Percentiles rank a stretch among this genome's conserved stretches.
Conservation (phyloP, 2,888 invertebrate species). For the Drosophila koepferae region DNA sequence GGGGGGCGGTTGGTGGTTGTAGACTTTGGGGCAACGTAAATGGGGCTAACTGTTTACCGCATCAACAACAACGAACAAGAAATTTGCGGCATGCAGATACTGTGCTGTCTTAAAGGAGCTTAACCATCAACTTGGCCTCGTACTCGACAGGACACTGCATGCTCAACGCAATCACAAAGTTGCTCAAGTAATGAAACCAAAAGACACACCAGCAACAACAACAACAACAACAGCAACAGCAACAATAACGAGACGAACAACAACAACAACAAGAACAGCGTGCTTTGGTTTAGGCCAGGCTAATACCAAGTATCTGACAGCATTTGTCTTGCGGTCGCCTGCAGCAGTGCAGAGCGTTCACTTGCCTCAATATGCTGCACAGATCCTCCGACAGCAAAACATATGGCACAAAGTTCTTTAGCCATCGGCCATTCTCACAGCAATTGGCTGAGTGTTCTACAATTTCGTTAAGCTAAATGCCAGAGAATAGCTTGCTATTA, state of each 20-base stretch:
- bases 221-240: slow-evolving; percentile 1
- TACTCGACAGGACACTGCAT: slow-evolving; percentile 24
- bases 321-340: slow-evolving; percentile 34
- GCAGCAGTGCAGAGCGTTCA: slow-evolving; percentile 18
- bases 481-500: neutral
- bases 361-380: slow-evolving; percentile 5
- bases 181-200: slow-evolving; percentile 39
- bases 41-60: slow-evolving; percentile 61
- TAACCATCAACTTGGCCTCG: slow-evolving; percentile 4
- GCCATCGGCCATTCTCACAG: slow-evolving; percentile 3
- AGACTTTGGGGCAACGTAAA: slow-evolving; percentile 35
- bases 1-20: neutral
- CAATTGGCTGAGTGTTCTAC: slow-evolving; percentile 24
- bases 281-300: slow-evolving; percentile 4
- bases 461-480: slow-evolving; percentile 12
- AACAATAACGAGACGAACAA: slow-evolving; percentile 4
- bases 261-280: neutral
- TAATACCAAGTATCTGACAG: slow-evolving; percentile 27
- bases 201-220: slow-evolving; percentile 24
- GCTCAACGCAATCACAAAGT: slow-evolving; percentile 40
- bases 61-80: slow-evolving; percentile 39
- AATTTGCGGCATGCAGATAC: slow-evolving; percentile 35
- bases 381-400: slow-evolving; percentile 8
- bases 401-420: slow-evolving; percentile 21
- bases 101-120: slow-evolving; percentile 13